Evolutionary conservation across 2,888 invertebrate species (phyloP).

Genomic region (Callyntrura sp.): DNA sequence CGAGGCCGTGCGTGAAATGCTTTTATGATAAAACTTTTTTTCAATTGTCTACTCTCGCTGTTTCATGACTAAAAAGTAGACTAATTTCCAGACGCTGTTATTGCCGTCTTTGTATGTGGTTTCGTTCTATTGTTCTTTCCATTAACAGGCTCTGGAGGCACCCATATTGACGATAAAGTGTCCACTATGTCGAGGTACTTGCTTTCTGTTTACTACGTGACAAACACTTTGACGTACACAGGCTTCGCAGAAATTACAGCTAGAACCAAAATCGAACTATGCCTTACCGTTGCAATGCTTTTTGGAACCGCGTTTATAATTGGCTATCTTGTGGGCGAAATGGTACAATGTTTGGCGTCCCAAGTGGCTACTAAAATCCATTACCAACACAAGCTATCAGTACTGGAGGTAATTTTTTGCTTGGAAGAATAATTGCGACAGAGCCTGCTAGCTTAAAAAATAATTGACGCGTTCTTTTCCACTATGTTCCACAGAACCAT

Average conservation of each 20-base stretch:
- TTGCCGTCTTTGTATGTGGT: no score
- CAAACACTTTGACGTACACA: conserved; percentile 80
- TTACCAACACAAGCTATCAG: conserved; percentile 81
- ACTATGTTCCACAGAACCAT: conserved; percentile 73
- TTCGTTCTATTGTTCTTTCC: no score
- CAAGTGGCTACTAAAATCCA: conserved; percentile 83
- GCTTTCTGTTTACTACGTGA: conserved; percentile 80
- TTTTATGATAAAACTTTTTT: no score
- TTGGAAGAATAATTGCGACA: no score
- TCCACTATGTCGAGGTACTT: conserved; percentile 65
- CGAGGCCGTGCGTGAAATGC: neutral
- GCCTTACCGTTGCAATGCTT: conserved; percentile 76
- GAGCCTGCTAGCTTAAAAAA: no score
- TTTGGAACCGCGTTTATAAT: conserved; percentile 80
- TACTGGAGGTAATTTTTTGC: no score
- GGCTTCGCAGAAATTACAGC: conserved; percentile 78
- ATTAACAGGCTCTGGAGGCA: no score
- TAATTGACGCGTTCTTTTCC: no score
- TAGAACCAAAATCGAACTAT: conserved; percentile 68
- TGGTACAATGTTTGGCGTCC: conserved; percentile 82
- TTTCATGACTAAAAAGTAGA: no score
- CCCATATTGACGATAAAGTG: neutral
- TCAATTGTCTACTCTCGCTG: no score
- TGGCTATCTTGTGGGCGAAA: conserved; percentile 82
- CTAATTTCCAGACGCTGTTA: no score